Base-by-base conservation (phyloP, 2,113 vertebrate species). In the Copsychus sechellarum region DNA sequence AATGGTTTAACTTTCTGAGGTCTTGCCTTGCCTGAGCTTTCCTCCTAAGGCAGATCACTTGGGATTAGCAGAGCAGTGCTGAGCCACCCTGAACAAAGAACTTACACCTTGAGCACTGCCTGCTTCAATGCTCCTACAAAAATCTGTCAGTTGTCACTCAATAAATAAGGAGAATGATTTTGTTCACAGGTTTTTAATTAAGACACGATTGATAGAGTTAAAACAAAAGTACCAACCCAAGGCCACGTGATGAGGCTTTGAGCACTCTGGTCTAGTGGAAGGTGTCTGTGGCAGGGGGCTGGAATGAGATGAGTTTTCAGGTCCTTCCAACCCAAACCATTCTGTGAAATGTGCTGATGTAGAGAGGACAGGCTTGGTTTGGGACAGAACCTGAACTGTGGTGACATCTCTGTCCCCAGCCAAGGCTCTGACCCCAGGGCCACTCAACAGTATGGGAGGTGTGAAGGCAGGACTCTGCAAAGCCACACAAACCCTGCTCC, bases 391-490 rank as follows among this genome's bases (percentile, higher is more conserved):
- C 29, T 21, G 53, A 53, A 9, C 26, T 31, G 4, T 31, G 43
- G 29, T 20, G 42, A 58, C 51, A 43, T 25, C 67, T 60, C 36
- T 77, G 70, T 29, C 61, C 9, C 21, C 6, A 16, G 34, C 31
- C 71, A 40, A 21, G 36, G 4, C 28, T 57, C 47, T 23, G 12
- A 2, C 18, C 77, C 20, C 5, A 26, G 50, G 40, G 34, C 28
- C 13, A 1, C 21, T 12, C 14, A 7, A 15, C 11, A 51, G 29
- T 33, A 6, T 0, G 12, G 2, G 34, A 38, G 34, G 24, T 1
- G 12, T 12, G 73, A 74, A 31, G 65, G 22, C 14, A 40, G 10
- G 22, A 5, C 36, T 22, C 33, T 31, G 58, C 45, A 26, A 12
- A 80, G 45, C 2, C 21, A 25, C 2, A 19, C 45, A n/a, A 22